Conservation (phyloP, 2,888 invertebrate species). For the Ennomos quercinarius region DNA sequence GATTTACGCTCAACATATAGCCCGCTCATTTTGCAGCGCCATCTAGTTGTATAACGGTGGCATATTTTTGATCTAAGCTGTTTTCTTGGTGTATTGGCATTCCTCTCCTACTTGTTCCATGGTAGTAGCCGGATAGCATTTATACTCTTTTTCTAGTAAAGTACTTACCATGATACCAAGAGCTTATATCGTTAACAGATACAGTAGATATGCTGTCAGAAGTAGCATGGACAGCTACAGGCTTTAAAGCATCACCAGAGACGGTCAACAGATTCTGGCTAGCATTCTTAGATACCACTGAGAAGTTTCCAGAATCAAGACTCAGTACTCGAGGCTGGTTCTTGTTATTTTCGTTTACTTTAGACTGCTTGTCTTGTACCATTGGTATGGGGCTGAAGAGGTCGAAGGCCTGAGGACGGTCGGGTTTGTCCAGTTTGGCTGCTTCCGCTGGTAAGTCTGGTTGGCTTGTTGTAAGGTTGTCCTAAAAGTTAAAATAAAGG, state of each 20-base stretch:
- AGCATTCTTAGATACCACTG: slow-evolving; percentile 68
- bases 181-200: slow-evolving; percentile 87
- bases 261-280: slow-evolving; percentile 64
- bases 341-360: slow-evolving; percentile 61
- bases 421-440: slow-evolving; percentile 52
- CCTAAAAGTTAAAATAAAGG: slow-evolving; percentile 64
- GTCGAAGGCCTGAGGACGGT: slow-evolving; percentile 75
- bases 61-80: too few species aligned
- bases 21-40: too few species aligned
- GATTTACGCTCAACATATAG: too few species aligned
- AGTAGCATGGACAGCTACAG: slow-evolving; percentile 66
- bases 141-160: too few species aligned
- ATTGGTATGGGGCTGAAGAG: slow-evolving; percentile 84
- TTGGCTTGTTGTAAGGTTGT: slow-evolving; percentile 60
- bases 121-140: too few species aligned
- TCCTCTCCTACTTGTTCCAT: too few species aligned
- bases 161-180: slow-evolving; percentile 86
- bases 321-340: slow-evolving; percentile 71
- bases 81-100: too few species aligned
- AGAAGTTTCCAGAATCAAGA: slow-evolving; percentile 75
- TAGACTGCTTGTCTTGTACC: slow-evolving; percentile 71
- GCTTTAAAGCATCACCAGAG: slow-evolving; percentile 70
- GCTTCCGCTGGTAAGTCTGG: slow-evolving; percentile 42
- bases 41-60: too few species aligned
- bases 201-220: slow-evolving; percentile 80